phyloP scores from a whole-genome alignment of 2,888 invertebrate species.

The Drosophila robusta region DNA sequence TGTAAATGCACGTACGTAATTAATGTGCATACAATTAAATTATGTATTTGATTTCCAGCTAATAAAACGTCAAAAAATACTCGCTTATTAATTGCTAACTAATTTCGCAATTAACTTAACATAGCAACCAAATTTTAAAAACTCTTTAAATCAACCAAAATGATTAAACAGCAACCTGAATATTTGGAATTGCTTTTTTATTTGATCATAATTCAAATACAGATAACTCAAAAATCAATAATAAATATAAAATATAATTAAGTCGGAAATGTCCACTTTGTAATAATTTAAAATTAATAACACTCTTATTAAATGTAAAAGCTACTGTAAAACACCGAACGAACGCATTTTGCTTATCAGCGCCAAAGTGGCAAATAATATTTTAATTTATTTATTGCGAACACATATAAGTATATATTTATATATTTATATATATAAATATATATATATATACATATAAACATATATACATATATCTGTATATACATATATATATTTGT shows the following conservation, averaged over 20 bases:
- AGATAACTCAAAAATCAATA: background rate
- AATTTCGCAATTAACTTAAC: slow-evolving; percentile 44
- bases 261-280: slow-evolving; percentile 34
- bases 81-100: slow-evolving; percentile 63
- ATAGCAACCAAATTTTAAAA: background rate
- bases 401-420: slow-evolving; percentile 11
- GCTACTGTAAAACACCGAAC: slow-evolving; percentile 6
- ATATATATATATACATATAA: background rate
- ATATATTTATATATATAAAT: too few species aligned
- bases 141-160: too few species aligned
- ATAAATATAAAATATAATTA: background rate
- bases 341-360: slow-evolving; percentile 55
- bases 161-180: too few species aligned
- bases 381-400: slow-evolving; percentile 74
- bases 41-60: slow-evolving; percentile 52
- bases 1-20: slow-evolving; percentile 27
- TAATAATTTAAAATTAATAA: slow-evolving; percentile 19
- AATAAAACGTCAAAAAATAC: slow-evolving; percentile 55
- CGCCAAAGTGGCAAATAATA: slow-evolving; percentile 71
- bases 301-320: slow-evolving; percentile 14
- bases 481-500: background rate
- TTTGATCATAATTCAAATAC: too few species aligned
- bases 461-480: background rate
- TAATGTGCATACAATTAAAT: slow-evolving; percentile 60
- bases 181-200: too few species aligned